Evolutionary conservation across 2,113 vertebrate genomes (phyloP).

Genomic region (Nanger granti): DNA sequence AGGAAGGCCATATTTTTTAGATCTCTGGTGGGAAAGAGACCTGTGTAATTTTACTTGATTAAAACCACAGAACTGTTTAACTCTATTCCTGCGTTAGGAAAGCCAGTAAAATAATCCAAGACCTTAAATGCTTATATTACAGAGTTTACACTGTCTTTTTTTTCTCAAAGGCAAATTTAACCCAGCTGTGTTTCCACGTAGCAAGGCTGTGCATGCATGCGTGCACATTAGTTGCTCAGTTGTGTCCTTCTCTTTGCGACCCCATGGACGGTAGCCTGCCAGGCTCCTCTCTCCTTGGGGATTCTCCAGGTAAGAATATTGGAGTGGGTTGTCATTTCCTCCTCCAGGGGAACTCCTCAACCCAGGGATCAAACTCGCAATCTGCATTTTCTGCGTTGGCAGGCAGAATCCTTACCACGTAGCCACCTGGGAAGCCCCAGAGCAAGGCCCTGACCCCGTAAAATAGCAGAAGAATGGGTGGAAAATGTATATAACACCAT

Average conservation of each 20-base stretch:
- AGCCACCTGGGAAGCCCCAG: neutral
- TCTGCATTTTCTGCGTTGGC: too few relatives aligned
- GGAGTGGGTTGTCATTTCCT: neutral
- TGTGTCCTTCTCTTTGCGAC: neutral
- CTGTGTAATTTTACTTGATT: conserved; percentile 1
- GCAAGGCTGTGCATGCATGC: neutral
- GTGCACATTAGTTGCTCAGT: neutral
- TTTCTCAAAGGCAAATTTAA: conserved; percentile 46
- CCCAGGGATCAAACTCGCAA: neutral
- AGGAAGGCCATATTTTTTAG: conserved; percentile 41
- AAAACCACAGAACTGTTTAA: neutral
- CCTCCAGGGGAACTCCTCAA: neutral
- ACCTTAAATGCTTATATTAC: conserved; percentile 47
- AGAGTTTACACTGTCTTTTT: conserved; percentile 39
- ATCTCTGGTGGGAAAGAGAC: conserved; percentile 30
- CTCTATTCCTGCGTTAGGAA: conserved; percentile 18
- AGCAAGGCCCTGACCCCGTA: conserved; percentile 39
- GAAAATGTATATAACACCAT: neutral
- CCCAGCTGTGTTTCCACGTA: conserved; percentile 47
- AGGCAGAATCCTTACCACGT: neutral
- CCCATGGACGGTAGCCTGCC: neutral
- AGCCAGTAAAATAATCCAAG: conserved; percentile 47
- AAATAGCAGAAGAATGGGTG: conserved; percentile 26
- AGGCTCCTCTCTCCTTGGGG: neutral
- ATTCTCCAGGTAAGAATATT: neutral